Percentiles rank a stretch among this genome's conserved stretches.
Evolutionary conservation across 2,113 vertebrate genomes (phyloP).

Genomic region (Hydrolagus affinis): DNA sequence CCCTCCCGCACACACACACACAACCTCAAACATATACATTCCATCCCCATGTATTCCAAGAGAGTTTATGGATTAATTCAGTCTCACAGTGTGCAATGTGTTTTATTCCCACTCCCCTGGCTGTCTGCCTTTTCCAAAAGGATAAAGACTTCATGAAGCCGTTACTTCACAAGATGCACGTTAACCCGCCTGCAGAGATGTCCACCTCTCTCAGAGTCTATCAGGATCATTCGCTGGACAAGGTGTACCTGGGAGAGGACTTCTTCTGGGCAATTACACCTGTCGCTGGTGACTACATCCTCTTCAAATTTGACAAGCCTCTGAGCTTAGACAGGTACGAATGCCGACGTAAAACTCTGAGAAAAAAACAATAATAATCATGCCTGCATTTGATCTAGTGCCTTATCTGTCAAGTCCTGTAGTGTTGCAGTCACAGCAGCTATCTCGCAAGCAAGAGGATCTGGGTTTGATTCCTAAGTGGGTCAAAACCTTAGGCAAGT

Average conservation of each 20-base stretch:
- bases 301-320: conserved; percentile 93
- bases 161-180: conserved; percentile 90
- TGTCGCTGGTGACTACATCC: conserved; percentile 77
- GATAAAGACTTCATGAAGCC: conserved; percentile 98
- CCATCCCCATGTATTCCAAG: not conserved
- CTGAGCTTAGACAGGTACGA: conserved; percentile 82
- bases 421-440: no score
- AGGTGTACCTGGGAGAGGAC: conserved; percentile 91
- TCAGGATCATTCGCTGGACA: conserved; percentile 91
- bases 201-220: conserved; percentile 96
- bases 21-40: no score
- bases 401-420: no score
- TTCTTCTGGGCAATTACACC: conserved; percentile 98
- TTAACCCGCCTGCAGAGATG: conserved; percentile 92
- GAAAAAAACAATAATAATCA: no score
- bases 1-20: no score
- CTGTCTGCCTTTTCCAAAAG: conserved; percentile 52
- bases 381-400: no score
- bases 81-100: not conserved
- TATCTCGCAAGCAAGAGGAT: no score
- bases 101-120: not conserved
- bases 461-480: no score
- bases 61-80: not conserved
- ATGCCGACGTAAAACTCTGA: not conserved
- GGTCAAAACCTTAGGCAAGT: no score